Evolutionary conservation across 2,113 vertebrate genomes (phyloP).

Genomic region (Typhlomys cinereus): DNA sequence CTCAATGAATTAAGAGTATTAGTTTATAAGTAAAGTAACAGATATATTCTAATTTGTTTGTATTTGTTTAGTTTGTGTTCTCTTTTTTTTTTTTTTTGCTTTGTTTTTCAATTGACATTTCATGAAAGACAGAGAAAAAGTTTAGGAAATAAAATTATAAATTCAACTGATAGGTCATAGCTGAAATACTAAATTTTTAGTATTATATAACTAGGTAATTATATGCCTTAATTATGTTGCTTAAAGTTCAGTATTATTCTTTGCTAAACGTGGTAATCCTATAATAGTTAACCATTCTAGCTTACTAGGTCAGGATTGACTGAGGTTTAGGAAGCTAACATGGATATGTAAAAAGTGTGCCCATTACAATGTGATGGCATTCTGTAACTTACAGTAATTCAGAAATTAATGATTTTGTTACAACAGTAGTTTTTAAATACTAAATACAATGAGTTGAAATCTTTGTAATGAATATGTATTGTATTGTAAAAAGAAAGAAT

Average conservation of each 20-base stretch:
- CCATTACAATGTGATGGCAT: neutral
- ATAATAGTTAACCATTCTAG: neutral
- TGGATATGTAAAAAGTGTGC: neutral
- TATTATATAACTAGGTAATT: too few relatives aligned
- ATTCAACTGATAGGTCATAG: neutral
- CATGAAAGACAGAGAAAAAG: neutral
- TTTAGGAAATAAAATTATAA: neutral
- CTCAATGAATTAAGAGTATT: neutral
- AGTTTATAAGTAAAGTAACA: neutral
- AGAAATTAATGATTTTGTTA: neutral
- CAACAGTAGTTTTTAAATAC: slow-evolving; percentile 69
- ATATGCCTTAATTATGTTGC: neutral
- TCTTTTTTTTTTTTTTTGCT: neutral
- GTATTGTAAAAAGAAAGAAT: neutral
- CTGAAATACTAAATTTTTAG: neutral
- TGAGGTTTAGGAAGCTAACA: neutral
- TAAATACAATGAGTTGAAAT: neutral
- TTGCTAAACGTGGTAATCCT: neutral
- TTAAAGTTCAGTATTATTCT: neutral
- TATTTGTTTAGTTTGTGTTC: neutral
- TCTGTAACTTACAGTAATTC: slow-evolving; percentile 55
- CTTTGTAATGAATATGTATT: neutral
- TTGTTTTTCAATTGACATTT: neutral
- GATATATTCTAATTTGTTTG: neutral
- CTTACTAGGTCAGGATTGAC: neutral